phyloP scores from a whole-genome alignment of 1,140 invertebrate species.

The Monomorium pharaonis region DNA sequence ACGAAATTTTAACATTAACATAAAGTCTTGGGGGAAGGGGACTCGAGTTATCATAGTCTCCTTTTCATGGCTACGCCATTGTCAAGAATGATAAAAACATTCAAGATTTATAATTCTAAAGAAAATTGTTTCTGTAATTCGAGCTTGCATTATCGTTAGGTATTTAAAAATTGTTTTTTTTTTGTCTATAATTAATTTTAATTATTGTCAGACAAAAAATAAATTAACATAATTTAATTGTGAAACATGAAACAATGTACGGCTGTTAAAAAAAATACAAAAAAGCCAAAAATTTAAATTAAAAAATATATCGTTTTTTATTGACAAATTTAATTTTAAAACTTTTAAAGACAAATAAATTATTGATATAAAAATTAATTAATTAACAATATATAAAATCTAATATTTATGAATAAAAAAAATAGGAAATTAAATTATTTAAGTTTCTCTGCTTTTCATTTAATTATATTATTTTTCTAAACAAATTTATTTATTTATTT shows the following conservation, averaged over 20 bases:
- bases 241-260: neutral
- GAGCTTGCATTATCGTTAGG: neutral
- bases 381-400: neutral
- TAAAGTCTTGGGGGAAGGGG: no score
- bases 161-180: neutral
- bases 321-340: neutral
- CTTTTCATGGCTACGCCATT: no score
- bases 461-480: neutral
- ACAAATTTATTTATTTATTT: neutral
- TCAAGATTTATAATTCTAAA: neutral
- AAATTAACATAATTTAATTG: neutral
- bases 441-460: neutral
- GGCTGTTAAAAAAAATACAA: neutral
- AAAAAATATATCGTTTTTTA: neutral
- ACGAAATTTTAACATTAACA: no score
- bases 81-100: neutral
- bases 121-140: neutral
- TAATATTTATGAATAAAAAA: neutral
- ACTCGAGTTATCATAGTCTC: no score
- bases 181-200: neutral
- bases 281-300: neutral
- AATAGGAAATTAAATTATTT: neutral
- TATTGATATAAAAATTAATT: neutral
- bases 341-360: neutral
- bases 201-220: neutral